Base-by-base conservation (phyloP, 1,140 invertebrate species). In the Melanaphis sacchari region DNA sequence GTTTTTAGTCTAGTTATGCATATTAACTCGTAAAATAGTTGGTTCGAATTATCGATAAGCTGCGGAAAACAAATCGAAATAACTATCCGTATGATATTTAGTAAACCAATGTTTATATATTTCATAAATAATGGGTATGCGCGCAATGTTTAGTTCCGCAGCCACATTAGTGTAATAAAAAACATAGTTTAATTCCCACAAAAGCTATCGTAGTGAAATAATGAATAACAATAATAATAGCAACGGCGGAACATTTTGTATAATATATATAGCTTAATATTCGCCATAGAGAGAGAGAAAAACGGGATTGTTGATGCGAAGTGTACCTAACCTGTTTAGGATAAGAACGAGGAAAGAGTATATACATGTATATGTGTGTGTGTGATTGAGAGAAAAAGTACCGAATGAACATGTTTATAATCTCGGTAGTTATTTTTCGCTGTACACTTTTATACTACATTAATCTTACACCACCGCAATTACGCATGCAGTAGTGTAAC, bases 391-490 rank as follows among this genome's bases (percentile, higher is more conserved):
- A 87, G 31, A 88, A 0, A 49, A 6, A 9, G 5, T 18, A 18
- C 5, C 6, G 4, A 38, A 89, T 26, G 88, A 89, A 54, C 46
- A 40, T 89, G 46, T 89, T 89, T 89, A 54, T 89, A 89, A 89
- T 54, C 46, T 36, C 36, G 46, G 49, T 89, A 52, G 88, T 89
- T 52, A 52, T 89, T 52, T 89, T 54, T 38, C 46, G 36, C 49
- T 38, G 46, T 54, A 54, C 46, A 15, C 46, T 89, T 54, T 89
- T 52, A 54, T 54, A 89, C 49, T 40, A 52, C 31, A 52, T 89
- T 89, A 89, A 89, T 52, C 46, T 52, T 89, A 52, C 84, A 89
- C 87, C 87, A 36, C 46, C 87, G n/a, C 46, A 89, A 89, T 89
- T 52, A 89, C 87, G 87, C 21, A n/a, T 46, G 43, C 87, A 52